Evolutionary conservation across 2,797 vertebrate species (phyloP), one percentile per base, ranked within the genome.

Genomic region (Amphiprion clarkii): DNA sequence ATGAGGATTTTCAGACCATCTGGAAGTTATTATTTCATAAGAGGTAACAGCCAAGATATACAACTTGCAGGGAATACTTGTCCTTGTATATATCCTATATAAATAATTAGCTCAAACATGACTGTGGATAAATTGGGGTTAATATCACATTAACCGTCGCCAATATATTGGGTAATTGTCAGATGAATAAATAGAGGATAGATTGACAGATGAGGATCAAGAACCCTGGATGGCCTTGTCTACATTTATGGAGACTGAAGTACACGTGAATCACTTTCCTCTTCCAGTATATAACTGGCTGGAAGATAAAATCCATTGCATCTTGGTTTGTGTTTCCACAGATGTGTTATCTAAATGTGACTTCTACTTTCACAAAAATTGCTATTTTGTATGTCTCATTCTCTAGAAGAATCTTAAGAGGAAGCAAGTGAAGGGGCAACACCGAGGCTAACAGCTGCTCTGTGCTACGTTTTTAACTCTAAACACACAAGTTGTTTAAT

Each of bases 11-110:
- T 63, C 46, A 63, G 66, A 82, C 42, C 82, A 91, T 88, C 82
- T 86, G 85, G 90, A 91, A 92, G 62, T 13, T 23, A 62, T 90
- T 69, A 87, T 72, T 83, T 67, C 56, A 40, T 9, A 19, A 61
- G 65, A 78, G n/a, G 12, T 39, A 58, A 39, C 13, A 44, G 73
- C 67, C 75, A 82, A 88, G 69, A 79, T 42, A 72, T 58, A 82
- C 51, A 82, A 78, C 74, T 81, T 72, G 66, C 19, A 68, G 71
- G 67, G 81, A 80, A 71, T 66, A 29, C 33, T 73, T 71, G 7
- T 67, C 42, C 48, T 7, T 14, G 31, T 46, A 40, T 49, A 70
- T 77, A 67, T 56, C 12, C 27, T 71, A 52, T 31, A 49, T 21
- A 76, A 85, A 78, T 66, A 74, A 68, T 72, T 21, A 76, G 2